Base-by-base conservation (phyloP, 1,140 invertebrate species). In the Platyura marginata region DNA sequence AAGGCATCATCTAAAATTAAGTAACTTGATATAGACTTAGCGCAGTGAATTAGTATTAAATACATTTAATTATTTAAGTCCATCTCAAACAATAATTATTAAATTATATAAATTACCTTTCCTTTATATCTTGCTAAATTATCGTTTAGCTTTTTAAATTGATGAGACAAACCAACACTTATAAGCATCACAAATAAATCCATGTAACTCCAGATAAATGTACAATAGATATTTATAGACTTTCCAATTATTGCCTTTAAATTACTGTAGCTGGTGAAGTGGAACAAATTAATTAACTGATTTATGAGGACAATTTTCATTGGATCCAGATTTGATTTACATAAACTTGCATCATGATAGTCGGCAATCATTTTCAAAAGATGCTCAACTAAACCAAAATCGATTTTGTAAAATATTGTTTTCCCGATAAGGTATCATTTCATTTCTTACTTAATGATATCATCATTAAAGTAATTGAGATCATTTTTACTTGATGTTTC, bases 151-250 rank as follows among this genome's bases (percentile, higher is more conserved):
- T 72, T 69, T 6, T 64, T 63, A 48, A 77, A 77, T 36, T 71
- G 62, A 34, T 66, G 55, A 0, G 68, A 64, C 21, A 78, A 47
- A 20, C 71, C 70, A 29, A 70, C 57, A 49, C 63, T 67, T 48
- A 77, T 65, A 37, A 74, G 49, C 60, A 76, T 77, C 1, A 77
- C 64, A 35, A 78, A 77, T 0, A 77, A 50, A 48, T 78, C 75
- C n/a, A 69, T 75, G 38, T 72, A 78, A 48, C 74, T 77, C 75
- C 75, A 78, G 0, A 71, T 65, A 19, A 78, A 73, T 1, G 78
- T 81, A 6, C 72, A 69, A 4, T 77, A 40, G 45, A 75, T 69
- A 52, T 74, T 77, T 2, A 73, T 37, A 8, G 73, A 46, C 41
- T 63, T 59, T 0, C 56, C 54, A 16, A 59, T 11, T 1, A 61